Evolutionary conservation across 37 sponge, comb jelly and placozoan species (phyloP).

Genomic region (Haliclona indistincta): DNA sequence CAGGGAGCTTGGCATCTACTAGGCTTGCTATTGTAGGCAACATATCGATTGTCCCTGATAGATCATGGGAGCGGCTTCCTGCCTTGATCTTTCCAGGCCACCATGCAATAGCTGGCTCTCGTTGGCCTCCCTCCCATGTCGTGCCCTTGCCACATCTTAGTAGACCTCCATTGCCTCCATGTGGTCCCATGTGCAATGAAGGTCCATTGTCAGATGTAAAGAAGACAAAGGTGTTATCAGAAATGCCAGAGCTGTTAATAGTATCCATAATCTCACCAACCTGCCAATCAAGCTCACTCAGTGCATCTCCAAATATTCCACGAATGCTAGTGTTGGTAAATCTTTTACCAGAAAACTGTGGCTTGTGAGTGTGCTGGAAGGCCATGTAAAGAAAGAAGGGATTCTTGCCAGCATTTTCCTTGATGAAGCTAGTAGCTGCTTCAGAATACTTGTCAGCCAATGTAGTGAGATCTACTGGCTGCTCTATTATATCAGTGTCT

Average conservation of each 20-base stretch:
- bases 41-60: slow-evolving; percentile 76
- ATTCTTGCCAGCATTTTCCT: slow-evolving; percentile 50
- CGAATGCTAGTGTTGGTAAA: slow-evolving; percentile 72
- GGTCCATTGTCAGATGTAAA: slow-evolving; percentile 82
- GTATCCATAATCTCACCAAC: slow-evolving; percentile 65
- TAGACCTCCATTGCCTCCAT: slow-evolving; percentile 78
- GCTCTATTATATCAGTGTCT: slow-evolving; percentile 60
- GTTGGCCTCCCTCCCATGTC: slow-evolving; percentile 81
- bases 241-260: slow-evolving; percentile 51
- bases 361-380: slow-evolving; percentile 79
- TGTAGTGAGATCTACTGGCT: slow-evolving; percentile 69
- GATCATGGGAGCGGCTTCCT: slow-evolving; percentile 60
- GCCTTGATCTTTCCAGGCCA: slow-evolving; percentile 73
- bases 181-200: not conserved
- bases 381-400: slow-evolving; percentile 88
- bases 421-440: slow-evolving; percentile 64
- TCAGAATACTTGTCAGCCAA: slow-evolving; percentile 41
- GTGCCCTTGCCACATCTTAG: slow-evolving; percentile 82
- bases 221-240: slow-evolving; percentile 77
- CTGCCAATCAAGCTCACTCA: slow-evolving; percentile 68
- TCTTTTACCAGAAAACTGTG: slow-evolving; percentile 71
- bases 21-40: slow-evolving; percentile 62
- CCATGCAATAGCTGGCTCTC: slow-evolving; percentile 82
- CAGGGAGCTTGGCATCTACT: slow-evolving; percentile 24
- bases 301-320: slow-evolving; percentile 73